phyloP scores from a whole-genome alignment of 2,888 invertebrate genomes.

The Mythimna impura region DNA sequence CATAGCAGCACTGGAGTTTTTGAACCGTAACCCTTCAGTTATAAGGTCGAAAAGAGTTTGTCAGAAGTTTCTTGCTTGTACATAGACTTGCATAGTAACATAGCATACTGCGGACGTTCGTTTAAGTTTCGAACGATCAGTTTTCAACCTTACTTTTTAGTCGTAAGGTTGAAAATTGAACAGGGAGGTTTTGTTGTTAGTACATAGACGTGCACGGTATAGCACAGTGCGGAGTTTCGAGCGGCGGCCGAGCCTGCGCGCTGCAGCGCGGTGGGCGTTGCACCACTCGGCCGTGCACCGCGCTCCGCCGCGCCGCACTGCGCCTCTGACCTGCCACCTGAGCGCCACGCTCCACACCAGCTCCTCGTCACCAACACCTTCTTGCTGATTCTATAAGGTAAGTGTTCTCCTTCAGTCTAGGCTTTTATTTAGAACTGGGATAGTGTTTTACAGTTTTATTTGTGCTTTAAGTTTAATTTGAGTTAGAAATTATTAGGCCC shows the following conservation, averaged over 20 bases:
- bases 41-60: neutral
- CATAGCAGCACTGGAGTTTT: neutral
- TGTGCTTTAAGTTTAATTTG: neutral
- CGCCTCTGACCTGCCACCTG: conserved; percentile 10
- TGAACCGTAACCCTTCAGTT: too few relatives aligned
- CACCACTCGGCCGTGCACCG: neutral
- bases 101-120: neutral
- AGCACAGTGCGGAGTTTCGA: neutral
- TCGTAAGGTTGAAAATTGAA: neutral
- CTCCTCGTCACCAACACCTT: neutral
- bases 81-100: neutral
- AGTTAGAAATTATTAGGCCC: neutral
- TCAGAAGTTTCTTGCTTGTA: neutral
- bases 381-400: conserved; percentile 22
- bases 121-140: neutral
- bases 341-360: conserved; percentile 4
- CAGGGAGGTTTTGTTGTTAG: neutral
- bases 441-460: neutral
- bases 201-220: neutral
- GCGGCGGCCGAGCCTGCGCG: neutral
- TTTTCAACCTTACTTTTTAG: neutral
- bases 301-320: conserved; percentile 18
- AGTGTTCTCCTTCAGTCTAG: neutral
- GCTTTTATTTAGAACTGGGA: neutral
- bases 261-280: neutral